Base-by-base conservation (phyloP, 2,797 vertebrate genomes). In the Vespertilio murinus region DNA sequence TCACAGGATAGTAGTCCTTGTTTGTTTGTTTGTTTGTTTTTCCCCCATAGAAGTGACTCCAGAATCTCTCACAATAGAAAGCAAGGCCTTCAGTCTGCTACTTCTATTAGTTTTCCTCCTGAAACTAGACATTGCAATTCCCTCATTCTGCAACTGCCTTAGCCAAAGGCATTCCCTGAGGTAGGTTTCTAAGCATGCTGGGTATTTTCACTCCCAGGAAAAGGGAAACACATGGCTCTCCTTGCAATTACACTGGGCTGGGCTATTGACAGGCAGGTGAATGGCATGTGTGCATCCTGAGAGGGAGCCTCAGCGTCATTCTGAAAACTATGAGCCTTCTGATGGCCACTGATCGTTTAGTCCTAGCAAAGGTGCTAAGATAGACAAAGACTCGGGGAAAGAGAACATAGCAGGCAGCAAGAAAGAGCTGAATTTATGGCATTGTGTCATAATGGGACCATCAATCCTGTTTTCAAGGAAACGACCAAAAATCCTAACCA, bases 401-500 rank as follows among this genome's bases (percentile, higher is more conserved):
- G 23, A 85, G n/a, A 85, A 45, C 28, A 64, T 10, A 82, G 56
- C 69, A 71, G 38, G 30, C 14, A 92, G 40, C 69, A 54, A 81
- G 49, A 82, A 79, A 94, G 77, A 85, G 84, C 90, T 88, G 40
- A 85, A 71, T 93, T 93, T 88, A 93, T n/a, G 35, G n/a, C 17
- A 56, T 64, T 92, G 47, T 96, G 35, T 74, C 93, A 92, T 90
- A 90, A 94, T 90, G 54, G 81, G 93, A 90, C 86, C 85, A 92
- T 85, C 90, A 84, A 77, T 94, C 52, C 87, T 69, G 18, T 90
- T 92, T 96, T 92, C 70, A 81, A 14, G 23, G 54, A 93, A 93
- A 92, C 35, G 73, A 93, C 82, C 86, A 69, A 95, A 96, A 90
- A 90, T 56, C n/a, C 56, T 93, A 75, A 85, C 56, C 52, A 86